Base-by-base conservation (phyloP, 2,113 vertebrate species). In the Struthidea cinerea region DNA sequence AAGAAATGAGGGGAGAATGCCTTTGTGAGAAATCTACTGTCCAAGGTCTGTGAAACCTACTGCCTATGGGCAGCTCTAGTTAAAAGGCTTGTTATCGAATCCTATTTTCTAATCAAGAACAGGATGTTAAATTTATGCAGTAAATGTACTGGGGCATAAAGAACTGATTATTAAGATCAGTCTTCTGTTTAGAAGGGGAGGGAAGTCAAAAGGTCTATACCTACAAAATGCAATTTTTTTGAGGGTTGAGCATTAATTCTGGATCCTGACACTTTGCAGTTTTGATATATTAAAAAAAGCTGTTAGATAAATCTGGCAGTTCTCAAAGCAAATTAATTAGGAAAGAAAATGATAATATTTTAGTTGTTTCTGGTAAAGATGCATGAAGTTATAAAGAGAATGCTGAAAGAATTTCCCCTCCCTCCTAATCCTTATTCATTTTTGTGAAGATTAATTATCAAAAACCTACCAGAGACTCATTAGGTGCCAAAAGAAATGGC, bases 211-310 rank as follows among this genome's bases (percentile, higher is more conserved):
- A 41, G 17, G 14, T 83, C 8, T 69, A 16, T 37, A 90, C 41
- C 24, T 93, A 82, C 57, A 85, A 95, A 92, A 92, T 49, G 18
- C 19, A 82, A 65, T 95, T 96, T 95, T 90, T 92, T 70, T 93
- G n/a, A 96, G 69, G 74, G n/a, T 76, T 82, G 82, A 77, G 56
- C n/a, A 94, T 96, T 97, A 83, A 95, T 98, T 94, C 93, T 91
- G 64, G 50, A 92, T 94, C 13, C 33, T 81, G 67, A 35, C 50
- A 93, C 37, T 84, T 81, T 73, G 32, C 59, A 67, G 77, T 73
- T 97, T 83, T 77, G 68, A 83, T 90, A 74, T 64, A 90, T 95
- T 90, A 90, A 93, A 84, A 84, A 84, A 96, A 89, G 16, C 70
- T 94, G 41, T 79, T 96, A 82, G 88, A 68, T 75, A 92, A 90